These are phyloP conservation scores for Polypedilum pembai DNA, from an alignment of 1,140 invertebrate genomes.

Conservation along the genomic window DNA sequence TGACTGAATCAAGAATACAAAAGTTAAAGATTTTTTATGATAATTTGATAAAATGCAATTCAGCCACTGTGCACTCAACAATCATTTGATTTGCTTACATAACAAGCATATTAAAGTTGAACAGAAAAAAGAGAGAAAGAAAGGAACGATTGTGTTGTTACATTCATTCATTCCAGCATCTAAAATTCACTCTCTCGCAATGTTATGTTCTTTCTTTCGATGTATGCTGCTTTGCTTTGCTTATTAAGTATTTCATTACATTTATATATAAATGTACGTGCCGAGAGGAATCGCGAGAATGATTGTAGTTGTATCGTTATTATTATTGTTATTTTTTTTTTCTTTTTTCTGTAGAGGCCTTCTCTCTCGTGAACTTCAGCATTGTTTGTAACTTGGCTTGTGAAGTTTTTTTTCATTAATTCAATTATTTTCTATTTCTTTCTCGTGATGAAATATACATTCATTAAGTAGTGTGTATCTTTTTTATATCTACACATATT, in stretches of 20 bases:
- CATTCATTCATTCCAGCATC: constrained; percentile 11
- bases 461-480: not conserved
- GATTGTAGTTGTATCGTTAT: not conserved
- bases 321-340: not conserved
- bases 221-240: not conserved
- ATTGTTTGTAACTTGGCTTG: not conserved
- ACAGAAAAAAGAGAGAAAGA: not conserved
- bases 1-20: not conserved
- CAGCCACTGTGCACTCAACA: not conserved
- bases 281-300: constrained; percentile 15
- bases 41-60: too few relatives aligned
- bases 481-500: too few relatives aligned
- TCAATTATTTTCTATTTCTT: constrained; percentile 8
- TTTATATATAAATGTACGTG: not conserved
- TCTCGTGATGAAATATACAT: not conserved
- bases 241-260: constrained; percentile 14
- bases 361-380: not conserved
- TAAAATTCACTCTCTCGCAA: not conserved
- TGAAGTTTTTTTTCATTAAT: constrained; percentile 7
- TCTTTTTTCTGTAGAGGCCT: not conserved
- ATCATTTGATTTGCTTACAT: not conserved
- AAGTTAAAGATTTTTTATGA: not conserved
- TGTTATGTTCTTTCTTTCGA: not conserved
- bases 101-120: constrained; percentile 7
- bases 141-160: not conserved